Evolutionary conservation across 2,797 vertebrate species (phyloP).

Genomic region (Benthosema pterotum): DNA sequence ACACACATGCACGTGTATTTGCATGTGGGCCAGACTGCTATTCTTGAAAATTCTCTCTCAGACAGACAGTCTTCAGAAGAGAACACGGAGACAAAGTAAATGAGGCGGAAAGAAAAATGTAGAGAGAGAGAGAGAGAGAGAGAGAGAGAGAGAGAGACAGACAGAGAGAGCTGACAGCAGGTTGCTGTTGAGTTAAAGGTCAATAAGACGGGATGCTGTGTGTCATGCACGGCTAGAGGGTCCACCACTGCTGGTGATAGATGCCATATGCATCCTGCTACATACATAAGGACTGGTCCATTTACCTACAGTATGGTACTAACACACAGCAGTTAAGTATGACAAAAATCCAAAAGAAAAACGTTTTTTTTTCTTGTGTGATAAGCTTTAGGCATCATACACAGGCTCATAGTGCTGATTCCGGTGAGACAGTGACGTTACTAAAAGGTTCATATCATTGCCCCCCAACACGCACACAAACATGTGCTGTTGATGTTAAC

Average conservation of each 20-base stretch:
- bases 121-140: slow-evolving; percentile 3
- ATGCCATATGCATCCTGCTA: slow-evolving; percentile 45
- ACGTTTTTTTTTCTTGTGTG: no score
- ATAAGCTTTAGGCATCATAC: no score
- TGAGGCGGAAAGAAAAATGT: background rate
- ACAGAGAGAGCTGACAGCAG: slow-evolving; percentile 24
- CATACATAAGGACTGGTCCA: background rate
- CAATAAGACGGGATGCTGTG: slow-evolving; percentile 46
- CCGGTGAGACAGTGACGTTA: no score
- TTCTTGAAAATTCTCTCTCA: background rate
- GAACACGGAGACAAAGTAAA: slow-evolving; percentile 5
- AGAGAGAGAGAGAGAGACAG: slow-evolving; percentile 10
- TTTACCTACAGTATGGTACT: slow-evolving; percentile 21
- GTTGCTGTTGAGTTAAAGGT: slow-evolving; percentile 52
- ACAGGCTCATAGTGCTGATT: no score
- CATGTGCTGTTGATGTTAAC: no score
- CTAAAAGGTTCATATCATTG: no score
- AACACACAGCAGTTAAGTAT: no score
- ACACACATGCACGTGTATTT: slow-evolving; percentile 2
- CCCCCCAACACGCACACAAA: no score
- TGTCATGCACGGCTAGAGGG: slow-evolving; percentile 42
- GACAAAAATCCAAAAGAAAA: no score
- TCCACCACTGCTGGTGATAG: slow-evolving; percentile 48
- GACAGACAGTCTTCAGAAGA: background rate
- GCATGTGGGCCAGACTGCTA: background rate